Evolutionary conservation across 2,113 vertebrate genomes (phyloP), one percentile per base, ranked within the genome.

Genomic region (Eulemur rufifrons): DNA sequence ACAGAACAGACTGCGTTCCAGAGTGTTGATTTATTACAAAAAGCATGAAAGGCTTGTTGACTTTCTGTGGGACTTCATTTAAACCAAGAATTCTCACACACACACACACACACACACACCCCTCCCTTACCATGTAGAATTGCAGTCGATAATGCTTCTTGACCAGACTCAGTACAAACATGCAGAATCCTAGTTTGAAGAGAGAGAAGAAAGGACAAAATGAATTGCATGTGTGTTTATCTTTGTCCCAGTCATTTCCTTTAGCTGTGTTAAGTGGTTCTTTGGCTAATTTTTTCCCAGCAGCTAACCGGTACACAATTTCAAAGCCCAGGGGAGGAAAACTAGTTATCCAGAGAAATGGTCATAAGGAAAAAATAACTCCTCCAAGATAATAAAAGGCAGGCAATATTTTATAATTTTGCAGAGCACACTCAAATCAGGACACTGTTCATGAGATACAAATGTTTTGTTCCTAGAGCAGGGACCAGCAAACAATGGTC

Each of bases 71-170:
- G 73, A 77, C n/a, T 73, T 86, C 45, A 68, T 39, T 56, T 63
- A 56, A 84, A 63, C 12, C 82, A 97, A 78, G 47, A 78, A 52
- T 42, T 13, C 18, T 20, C 4, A 39, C 34, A 29, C 37, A 52
- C 3, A 8, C 42, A 39, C 77, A 86, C 25, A 29, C 20, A 47
- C 50, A 29, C 54, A n/a, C 37, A 45, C 23, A 50, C 13, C 34
- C 21, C 6, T 50, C 64, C 25, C 99, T 99, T 98, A 99, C 99
- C 99, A 99, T 99, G 98, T 99, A 99, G 98, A 99, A 99, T 98
- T 99, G 99, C 54, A 99, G 99, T 34, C 99, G 99, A 89, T 99
- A 99, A 96, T 99, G 99, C 81, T 99, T 99, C 99, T 99, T 99
- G 98, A 99, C 99, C 98, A 99, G 98, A 84, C 99, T 99, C 98